Base-by-base conservation (phyloP, 2,888 invertebrate species). In the Ypsolopha scabrella region DNA sequence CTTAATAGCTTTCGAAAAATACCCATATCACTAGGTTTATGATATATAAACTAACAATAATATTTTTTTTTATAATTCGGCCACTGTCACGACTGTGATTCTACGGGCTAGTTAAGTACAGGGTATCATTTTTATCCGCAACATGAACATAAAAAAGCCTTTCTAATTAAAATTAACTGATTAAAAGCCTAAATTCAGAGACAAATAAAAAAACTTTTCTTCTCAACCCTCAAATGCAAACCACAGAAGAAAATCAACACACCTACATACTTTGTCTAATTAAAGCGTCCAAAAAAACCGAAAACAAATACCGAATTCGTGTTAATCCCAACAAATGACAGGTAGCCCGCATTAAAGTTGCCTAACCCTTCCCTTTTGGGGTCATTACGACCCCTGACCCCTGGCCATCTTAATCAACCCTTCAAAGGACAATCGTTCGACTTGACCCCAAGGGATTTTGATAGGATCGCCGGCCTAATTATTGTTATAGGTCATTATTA, bases 381-480 rank as follows among this genome's bases (percentile, higher is more conserved):
- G 72, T 70, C 74, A 72, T 75, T 76, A 72, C 59, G 65, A 64
- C 62, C 61, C 60, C 58, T 58, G 48, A 63, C 68, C 67, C 48
- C 48, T 24, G 81, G 80, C 75, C 81, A 80, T 85, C 83, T 85
- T 81, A 82, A 82, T 82, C 81, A 80, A 78, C 80, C 83, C 80
- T 75, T 78, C 79, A 76, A 79, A 80, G 82, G 80, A 79, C 83
- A 76, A 82, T 80, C 80, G 80, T 68, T 68, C 44, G 36, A 52
- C 73, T 79, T 77, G 77, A 80, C 80, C 80, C 78, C 65, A 49
- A 41, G 58, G 71, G 75, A 68, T 61, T 45, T n/a, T 46, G 51
- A 52, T 52, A 52, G 64, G 69, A 72, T 72, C 66, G 65, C 65
- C 70, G 63, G 78, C 76, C 79, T 81, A 80, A 82, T 82, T 80